Percentiles rank a stretch among this genome's conserved stretches.
Conservation (phyloP, 35 echinoderm and acorn worm genomes). For the Chiridota heheva region DNA sequence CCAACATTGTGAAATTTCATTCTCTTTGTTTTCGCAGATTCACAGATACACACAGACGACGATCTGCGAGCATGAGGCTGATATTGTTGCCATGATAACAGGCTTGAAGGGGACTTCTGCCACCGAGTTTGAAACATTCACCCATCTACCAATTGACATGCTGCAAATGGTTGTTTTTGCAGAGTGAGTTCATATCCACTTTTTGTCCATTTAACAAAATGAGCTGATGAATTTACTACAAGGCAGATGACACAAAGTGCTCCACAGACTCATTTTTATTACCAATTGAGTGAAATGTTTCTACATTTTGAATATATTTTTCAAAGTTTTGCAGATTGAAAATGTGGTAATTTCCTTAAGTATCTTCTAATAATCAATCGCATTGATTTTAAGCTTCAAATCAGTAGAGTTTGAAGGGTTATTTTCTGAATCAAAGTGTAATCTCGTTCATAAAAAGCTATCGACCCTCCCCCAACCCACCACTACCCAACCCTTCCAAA, state of each 20-base stretch:
- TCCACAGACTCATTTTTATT: neutral
- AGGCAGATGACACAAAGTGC: neutral
- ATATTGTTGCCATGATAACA: slow-evolving; percentile 55
- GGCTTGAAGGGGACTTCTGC: slow-evolving; percentile 47
- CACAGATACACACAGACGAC: slow-evolving; percentile 59
- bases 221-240: neutral
- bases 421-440: neutral
- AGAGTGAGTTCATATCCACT: slow-evolving; percentile 16
- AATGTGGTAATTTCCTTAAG: neutral
- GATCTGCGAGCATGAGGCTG: slow-evolving; percentile 59
- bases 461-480: no score
- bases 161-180: slow-evolving; percentile 36
- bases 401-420: neutral
- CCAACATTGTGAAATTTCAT: no score
- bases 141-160: slow-evolving; percentile 53
- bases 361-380: neutral
- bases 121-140: slow-evolving; percentile 55
- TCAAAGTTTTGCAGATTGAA: neutral
- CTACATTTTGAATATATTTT: neutral
- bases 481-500: no score
- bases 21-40: slow-evolving; percentile 31
- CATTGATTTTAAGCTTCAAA: neutral
- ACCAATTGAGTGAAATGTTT: neutral
- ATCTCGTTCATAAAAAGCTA: neutral
- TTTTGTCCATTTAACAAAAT: neutral